A percentile compares a stretch with the other conserved stretches of the same genome.
Evolutionary conservation across 2,888 invertebrate species (phyloP).

Genomic region (Cylindroiulus punctatus): DNA sequence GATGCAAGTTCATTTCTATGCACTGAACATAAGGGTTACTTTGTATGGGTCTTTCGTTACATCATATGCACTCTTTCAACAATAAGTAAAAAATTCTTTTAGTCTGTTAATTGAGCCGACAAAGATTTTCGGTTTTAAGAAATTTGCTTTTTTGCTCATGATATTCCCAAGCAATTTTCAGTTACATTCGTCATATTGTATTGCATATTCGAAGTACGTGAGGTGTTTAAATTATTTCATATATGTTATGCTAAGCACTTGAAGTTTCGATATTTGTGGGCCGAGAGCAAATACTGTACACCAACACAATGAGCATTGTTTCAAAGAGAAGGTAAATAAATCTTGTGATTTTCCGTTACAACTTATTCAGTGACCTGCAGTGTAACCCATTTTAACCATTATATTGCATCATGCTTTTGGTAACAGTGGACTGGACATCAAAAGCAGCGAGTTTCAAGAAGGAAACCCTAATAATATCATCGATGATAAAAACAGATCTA

Average conservation of each 20-base stretch:
- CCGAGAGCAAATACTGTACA: neutral
- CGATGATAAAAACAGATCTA: neutral
- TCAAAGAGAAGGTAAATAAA: neutral
- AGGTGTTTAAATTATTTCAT: neutral
- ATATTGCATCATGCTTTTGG: neutral
- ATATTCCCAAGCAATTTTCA: neutral
- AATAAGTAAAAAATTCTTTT: neutral
- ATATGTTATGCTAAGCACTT: neutral
- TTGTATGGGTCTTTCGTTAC: neutral
- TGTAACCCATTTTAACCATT: neutral
- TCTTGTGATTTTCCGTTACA: neutral
- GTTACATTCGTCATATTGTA: conserved; percentile 25
- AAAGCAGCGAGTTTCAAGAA: neutral
- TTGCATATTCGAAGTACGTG: neutral
- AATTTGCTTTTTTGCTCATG: neutral
- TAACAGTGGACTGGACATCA: neutral
- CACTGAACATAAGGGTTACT: neutral
- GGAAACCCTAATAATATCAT: neutral
- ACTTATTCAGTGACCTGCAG: neutral
- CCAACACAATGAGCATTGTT: neutral
- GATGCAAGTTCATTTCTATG: neutral
- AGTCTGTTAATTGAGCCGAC: conserved; percentile 37
- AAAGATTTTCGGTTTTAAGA: neutral
- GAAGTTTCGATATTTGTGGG: conserved; percentile 5
- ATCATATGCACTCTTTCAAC: neutral